Conservation (phyloP, 2,797 vertebrate species). For the Phataginus tricuspis region DNA sequence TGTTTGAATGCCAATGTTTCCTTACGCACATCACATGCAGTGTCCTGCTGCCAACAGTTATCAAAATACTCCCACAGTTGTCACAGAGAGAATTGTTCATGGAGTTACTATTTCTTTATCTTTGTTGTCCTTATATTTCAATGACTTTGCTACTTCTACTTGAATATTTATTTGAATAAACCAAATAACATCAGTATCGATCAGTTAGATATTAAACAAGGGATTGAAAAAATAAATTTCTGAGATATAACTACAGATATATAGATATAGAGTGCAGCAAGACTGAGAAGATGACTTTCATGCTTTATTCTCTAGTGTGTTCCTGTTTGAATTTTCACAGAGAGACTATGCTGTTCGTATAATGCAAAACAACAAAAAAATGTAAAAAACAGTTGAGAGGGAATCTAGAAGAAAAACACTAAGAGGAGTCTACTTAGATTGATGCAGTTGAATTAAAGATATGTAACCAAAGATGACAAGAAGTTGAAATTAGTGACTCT, state of each 20-base stretch:
- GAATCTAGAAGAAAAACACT: background rate
- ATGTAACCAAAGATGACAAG: background rate
- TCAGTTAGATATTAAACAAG: background rate
- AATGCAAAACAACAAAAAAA: background rate
- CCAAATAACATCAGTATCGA: background rate
- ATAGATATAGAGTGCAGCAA: background rate
- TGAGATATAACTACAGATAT: background rate
- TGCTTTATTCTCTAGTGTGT: background rate
- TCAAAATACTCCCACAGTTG: constrained; percentile 77
- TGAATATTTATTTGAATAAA: constrained; percentile 10
- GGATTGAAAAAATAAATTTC: background rate
- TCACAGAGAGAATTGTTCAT: constrained; percentile 62
- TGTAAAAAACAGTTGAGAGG: background rate
- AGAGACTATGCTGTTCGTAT: background rate
- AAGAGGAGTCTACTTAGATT: background rate
- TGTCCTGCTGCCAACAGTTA: constrained; percentile 71
- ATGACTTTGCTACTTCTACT: constrained; percentile 24
- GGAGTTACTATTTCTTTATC: constrained; percentile 38
- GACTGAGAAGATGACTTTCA: background rate
- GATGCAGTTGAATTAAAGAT: background rate
- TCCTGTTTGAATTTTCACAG: constrained; percentile 1
- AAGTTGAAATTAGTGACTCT: background rate
- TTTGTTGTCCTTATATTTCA: background rate
- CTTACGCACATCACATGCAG: constrained; percentile 61
- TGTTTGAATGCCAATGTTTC: constrained; percentile 75